A percentile compares a stretch with the other conserved stretches of the same genome.
phyloP scores from a whole-genome alignment of 2,797 vertebrate species.

The Pelodytes ibericus region DNA sequence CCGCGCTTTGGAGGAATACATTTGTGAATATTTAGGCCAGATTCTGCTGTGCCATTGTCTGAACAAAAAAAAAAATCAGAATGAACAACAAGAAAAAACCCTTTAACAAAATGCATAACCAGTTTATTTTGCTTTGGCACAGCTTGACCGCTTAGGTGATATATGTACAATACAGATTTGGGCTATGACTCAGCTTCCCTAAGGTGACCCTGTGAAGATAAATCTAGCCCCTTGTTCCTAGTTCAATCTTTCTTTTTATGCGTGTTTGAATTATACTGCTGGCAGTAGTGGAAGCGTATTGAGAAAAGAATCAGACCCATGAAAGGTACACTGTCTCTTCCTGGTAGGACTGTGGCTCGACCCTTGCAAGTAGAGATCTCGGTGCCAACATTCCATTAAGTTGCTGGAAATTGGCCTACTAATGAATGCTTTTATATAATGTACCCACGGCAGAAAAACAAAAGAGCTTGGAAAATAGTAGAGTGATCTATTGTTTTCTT shows the following conservation, averaged over 20 bases:
- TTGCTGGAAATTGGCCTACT: conserved; percentile 38
- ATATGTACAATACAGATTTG: conserved; percentile 31
- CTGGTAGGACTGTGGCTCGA: conserved; percentile 31
- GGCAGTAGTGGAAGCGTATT: conserved; percentile 44
- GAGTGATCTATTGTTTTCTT: conserved; percentile 43
- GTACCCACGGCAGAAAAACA: conserved; percentile 41
- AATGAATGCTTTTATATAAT: conserved; percentile 41
- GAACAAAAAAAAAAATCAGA: conserved; percentile 17
- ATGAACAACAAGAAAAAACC: conserved; percentile 21
- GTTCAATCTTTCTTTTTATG: conserved; percentile 20
- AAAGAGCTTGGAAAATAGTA: conserved; percentile 21
- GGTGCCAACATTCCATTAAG: conserved; percentile 28
- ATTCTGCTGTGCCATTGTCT: conserved; percentile 37
- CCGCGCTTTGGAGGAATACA: conserved; percentile 5
- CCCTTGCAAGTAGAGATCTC: conserved; percentile 27
- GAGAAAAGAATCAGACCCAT: conserved; percentile 34
- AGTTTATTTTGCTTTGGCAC: conserved; percentile 31
- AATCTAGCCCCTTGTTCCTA: conserved; percentile 27
- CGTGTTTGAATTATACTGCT: conserved; percentile 38
- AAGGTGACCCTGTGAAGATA: conserved; percentile 24
- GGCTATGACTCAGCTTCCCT: conserved; percentile 33
- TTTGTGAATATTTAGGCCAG: conserved; percentile 20
- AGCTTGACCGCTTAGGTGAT: conserved; percentile 17
- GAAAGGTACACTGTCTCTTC: conserved; percentile 30
- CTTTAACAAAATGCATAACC: not conserved